Evolutionary conservation across 2,113 vertebrate species (phyloP).

Genomic region (Atlantisia rogersi): DNA sequence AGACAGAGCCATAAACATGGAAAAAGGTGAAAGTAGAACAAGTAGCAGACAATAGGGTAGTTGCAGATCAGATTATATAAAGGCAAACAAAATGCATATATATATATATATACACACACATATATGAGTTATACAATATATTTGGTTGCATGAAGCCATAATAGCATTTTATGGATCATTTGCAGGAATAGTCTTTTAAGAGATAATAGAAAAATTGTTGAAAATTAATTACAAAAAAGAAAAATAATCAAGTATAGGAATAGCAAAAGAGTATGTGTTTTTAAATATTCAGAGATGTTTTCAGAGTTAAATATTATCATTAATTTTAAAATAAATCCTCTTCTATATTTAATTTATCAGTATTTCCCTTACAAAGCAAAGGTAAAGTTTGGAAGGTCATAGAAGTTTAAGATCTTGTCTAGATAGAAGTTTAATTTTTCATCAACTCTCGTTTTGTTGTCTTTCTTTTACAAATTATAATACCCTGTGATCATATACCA

Average conservation of each 20-base stretch:
- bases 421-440: not conserved
- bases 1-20: not conserved
- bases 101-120: not conserved
- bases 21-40: not conserved
- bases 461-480: not conserved
- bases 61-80: not conserved
- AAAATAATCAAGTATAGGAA: not conserved
- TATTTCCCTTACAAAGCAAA: not conserved
- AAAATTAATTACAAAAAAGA: not conserved
- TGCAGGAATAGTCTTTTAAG: not conserved
- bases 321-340: not conserved
- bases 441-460: not conserved
- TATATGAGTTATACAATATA: not conserved
- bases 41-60: not conserved
- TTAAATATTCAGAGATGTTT: conserved; percentile 28
- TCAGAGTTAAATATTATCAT: not conserved
- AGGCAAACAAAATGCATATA: not conserved
- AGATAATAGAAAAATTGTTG: not conserved
- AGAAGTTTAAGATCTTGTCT: not conserved
- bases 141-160: not conserved
- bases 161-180: not conserved
- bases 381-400: not conserved
- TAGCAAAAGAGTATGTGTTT: not conserved
- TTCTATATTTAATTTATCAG: conserved; percentile 6
- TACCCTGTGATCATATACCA: not conserved